Base-by-base conservation (phyloP, 2,797 vertebrate genomes). In the Champsocephalus gunnari region DNA sequence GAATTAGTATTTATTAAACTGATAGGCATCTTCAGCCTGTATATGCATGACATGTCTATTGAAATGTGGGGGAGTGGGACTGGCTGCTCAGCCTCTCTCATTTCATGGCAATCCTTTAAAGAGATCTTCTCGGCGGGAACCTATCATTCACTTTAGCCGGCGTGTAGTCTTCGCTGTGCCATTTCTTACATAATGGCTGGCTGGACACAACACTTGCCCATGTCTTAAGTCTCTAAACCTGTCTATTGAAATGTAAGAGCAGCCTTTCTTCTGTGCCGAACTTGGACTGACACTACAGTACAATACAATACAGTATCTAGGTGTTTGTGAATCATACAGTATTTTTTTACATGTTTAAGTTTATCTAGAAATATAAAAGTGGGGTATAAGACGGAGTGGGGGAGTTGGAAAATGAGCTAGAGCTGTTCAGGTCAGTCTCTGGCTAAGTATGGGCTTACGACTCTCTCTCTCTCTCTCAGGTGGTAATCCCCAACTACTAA, bases 401-500 rank as follows among this genome's bases (percentile, higher is more conserved):
- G 57, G 56, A 62, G 47, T 9, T 11, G 38, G 9, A 79, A 34
- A 70, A 45, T 53, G 69, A 77, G 56, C 43, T 38, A 71, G 19
- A 87, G 81, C 67, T 83, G 83, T 83, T 75, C 77, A 89, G 88
- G 80, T 91, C 84, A 89, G 79, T 81, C 77, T 86, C 58, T 83
- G 69, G 78, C 67, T 93, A 86, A 92, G 87, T 70, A 88, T 66
- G 71, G 64, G 83, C 63, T 92, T 91, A 90, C 66, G 71, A 66
- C 64, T 74, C 79, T 67, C 63, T 80, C 62, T 70, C 68, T 19
- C 56, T 66, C 32, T 54, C 77, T 67, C 66, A 63, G 19, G 63
- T 69, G 69, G 70, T 89, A 91, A 92, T 92, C 86, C 81, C 76
- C n/a, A 71, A 82, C 73, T 85, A 84, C 89, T 82, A 79, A 66